Evolutionary conservation across 2,888 invertebrate genomes (phyloP).

Genomic region (Phalangium opilio): DNA sequence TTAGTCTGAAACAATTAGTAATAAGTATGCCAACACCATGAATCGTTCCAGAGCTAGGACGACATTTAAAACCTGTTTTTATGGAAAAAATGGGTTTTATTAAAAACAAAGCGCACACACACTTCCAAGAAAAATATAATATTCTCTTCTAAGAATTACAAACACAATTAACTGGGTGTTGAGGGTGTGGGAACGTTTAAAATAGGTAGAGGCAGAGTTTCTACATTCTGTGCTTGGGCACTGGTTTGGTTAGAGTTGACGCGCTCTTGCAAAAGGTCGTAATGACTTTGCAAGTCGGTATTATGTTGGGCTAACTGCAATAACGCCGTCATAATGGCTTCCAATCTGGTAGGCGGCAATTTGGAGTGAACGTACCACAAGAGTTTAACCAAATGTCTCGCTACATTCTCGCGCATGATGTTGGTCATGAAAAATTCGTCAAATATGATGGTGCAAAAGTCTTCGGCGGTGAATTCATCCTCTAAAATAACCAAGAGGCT

Average conservation of each 20-base stretch:
- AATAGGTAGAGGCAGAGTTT: conserved; percentile 11
- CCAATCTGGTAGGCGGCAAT: conserved; percentile 58
- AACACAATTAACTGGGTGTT: too few relatives aligned
- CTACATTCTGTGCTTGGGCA: conserved; percentile 10
- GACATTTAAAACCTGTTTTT: too few relatives aligned
- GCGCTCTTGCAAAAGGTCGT: conserved; percentile 10
- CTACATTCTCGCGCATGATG: conserved; percentile 73
- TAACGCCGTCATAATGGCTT: conserved; percentile 45
- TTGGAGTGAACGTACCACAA: conserved; percentile 80
- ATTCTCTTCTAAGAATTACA: too few relatives aligned
- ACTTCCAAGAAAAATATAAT: too few relatives aligned
- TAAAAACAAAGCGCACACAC: too few relatives aligned
- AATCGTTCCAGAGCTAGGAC: too few relatives aligned
- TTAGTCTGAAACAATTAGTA: too few relatives aligned
- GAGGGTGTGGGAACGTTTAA: conserved; percentile 16
- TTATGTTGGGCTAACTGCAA: conserved; percentile 15
- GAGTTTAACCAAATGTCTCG: conserved; percentile 73
- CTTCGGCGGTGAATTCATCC: conserved; percentile 83
- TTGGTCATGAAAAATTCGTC: conserved; percentile 91
- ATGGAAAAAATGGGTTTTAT: too few relatives aligned
- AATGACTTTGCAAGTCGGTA: conserved; percentile 12
- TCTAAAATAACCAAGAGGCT: conserved; percentile 69
- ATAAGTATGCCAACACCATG: too few relatives aligned
- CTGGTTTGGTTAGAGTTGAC: conserved; percentile 14
- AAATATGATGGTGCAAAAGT: conserved; percentile 86